These are phyloP conservation scores for Escarpia spicata DNA, from an alignment of 2,888 invertebrate species.

Conservation along the genomic window DNA sequence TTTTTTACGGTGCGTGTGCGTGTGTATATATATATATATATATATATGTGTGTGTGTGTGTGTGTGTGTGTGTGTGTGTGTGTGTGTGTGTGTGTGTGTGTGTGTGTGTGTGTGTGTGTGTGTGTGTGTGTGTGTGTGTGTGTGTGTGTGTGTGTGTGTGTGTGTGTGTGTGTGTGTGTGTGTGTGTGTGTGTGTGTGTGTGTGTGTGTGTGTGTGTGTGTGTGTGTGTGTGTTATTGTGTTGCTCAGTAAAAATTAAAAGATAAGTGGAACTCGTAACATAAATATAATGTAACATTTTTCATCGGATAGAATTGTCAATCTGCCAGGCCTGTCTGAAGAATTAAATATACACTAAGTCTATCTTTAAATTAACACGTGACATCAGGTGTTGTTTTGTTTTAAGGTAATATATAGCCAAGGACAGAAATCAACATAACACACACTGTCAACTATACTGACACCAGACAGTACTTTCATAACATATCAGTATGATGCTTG, in stretches of 20 bases:
- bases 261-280: not conserved
- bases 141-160: not conserved
- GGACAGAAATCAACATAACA: too few relatives aligned
- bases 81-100: not conserved
- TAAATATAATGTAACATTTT: not conserved
- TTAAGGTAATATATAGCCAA: too few relatives aligned
- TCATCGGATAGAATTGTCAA: not conserved
- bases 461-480: too few relatives aligned
- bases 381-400: too few relatives aligned
- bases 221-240: too few relatives aligned
- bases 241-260: not conserved
- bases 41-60: not conserved
- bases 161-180: not conserved
- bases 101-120: not conserved
- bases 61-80: not conserved
- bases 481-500: too few relatives aligned
- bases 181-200: not conserved
- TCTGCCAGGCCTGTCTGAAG: not conserved
- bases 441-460: too few relatives aligned
- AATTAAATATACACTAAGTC: not conserved
- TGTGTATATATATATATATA: not conserved
- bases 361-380: too few relatives aligned
- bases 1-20: not conserved
- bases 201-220: not conserved
- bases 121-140: not conserved